Evolutionary conservation across 2,888 invertebrate species (phyloP).

Genomic region (Mythimna lalbum): DNA sequence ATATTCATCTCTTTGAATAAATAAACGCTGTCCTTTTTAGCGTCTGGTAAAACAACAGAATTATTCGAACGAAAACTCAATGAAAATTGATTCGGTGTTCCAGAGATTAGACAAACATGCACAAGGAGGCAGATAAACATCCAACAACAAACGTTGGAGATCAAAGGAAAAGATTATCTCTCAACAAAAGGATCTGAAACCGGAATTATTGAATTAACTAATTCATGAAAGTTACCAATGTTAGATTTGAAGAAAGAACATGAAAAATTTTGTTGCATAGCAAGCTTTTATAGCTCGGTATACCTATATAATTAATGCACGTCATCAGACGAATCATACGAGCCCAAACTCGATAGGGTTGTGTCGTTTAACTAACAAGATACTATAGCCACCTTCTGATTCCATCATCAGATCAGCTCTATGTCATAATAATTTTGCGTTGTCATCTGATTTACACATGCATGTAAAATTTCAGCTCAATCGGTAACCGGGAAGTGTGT

Average conservation of each 20-base stretch:
- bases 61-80: slow-evolving; percentile 40
- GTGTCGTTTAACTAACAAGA: too few relatives aligned
- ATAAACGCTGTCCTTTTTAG: slow-evolving; percentile 7
- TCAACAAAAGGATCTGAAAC: slow-evolving; percentile 22
- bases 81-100: slow-evolving; percentile 44
- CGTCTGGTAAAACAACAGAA: slow-evolving; percentile 24
- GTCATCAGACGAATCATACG: too few relatives aligned
- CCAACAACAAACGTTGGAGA: slow-evolving; percentile 24
- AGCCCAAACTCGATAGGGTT: too few relatives aligned
- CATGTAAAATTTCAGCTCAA: too few relatives aligned
- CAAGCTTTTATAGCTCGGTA: too few relatives aligned
- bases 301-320: too few relatives aligned
- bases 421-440: too few relatives aligned
- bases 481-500: too few relatives aligned
- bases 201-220: slow-evolving; percentile 34
- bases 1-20: slow-evolving; percentile 17
- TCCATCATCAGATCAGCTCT: too few relatives aligned
- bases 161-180: slow-evolving; percentile 32
- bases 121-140: slow-evolving; percentile 32
- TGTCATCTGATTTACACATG: too few relatives aligned
- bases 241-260: neutral
- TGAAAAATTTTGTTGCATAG: too few relatives aligned
- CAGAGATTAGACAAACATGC: slow-evolving; percentile 29
- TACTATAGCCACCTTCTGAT: too few relatives aligned
- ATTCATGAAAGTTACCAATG: slow-evolving; percentile 20